These are phyloP conservation scores for Hydropotes inermis DNA, from an alignment of 2,113 vertebrate species.

Conservation along the genomic window DNA sequence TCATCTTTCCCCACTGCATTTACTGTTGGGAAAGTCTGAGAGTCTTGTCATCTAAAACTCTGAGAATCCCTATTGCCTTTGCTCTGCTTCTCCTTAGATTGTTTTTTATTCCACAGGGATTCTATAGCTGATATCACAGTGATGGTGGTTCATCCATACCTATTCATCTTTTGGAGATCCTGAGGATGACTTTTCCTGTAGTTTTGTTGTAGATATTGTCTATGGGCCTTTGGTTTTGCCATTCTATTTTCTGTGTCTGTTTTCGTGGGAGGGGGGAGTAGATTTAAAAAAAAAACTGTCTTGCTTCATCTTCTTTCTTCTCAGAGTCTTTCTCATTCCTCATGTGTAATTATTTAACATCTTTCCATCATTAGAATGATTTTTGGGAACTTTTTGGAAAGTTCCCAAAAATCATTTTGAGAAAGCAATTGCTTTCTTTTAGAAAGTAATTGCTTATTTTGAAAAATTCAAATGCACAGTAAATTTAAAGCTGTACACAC, in stretches of 20 bases:
- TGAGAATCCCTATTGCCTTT: neutral
- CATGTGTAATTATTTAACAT: neutral
- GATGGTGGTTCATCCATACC: neutral
- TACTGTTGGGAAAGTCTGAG: neutral
- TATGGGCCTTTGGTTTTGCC: neutral
- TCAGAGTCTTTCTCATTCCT: neutral
- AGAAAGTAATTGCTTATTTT: neutral
- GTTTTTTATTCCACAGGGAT: neutral
- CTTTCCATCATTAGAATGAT: neutral
- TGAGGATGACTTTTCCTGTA: neutral
- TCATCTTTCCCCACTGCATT: neutral
- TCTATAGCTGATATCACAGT: neutral
- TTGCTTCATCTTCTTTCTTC: neutral
- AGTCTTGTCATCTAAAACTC: neutral
- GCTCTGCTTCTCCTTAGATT: neutral
- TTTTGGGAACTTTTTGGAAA: neutral
- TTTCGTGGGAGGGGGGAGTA: neutral
- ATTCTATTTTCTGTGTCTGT: neutral
- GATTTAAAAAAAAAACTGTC: neutral
- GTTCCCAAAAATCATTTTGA: neutral
- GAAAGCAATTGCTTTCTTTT: neutral
- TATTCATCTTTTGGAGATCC: neutral
- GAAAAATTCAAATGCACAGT: neutral
- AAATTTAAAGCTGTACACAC: neutral
- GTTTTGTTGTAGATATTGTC: neutral